Conservation (phyloP, 2,888 invertebrate species). For the Cancer borealis region DNA sequence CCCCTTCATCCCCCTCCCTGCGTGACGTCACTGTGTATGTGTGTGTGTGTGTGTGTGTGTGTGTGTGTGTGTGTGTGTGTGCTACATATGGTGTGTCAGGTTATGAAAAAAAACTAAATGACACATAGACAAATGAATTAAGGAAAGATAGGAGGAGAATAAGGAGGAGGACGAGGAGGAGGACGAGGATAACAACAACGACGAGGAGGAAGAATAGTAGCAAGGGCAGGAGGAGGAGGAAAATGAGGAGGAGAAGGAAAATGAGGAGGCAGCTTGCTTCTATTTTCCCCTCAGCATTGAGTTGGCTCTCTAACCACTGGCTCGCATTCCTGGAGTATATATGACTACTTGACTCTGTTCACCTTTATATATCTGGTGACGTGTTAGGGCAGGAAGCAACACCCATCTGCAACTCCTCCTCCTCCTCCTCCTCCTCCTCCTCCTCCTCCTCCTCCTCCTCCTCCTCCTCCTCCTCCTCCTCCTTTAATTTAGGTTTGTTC, state of each 20-base stretch:
- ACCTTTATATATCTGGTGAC: not conserved
- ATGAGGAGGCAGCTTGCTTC: not conserved
- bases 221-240: not conserved
- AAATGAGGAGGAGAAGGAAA: not conserved
- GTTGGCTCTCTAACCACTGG: not conserved
- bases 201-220: not conserved
- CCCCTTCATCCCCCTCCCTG: not conserved
- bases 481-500: not conserved
- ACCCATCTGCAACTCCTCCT: not conserved
- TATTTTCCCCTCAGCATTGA: not conserved
- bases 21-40: conserved; percentile 38
- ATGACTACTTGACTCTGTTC: not conserved
- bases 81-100: not conserved
- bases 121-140: not conserved
- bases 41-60: conserved; percentile 44
- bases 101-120: not conserved
- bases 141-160: not conserved
- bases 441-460: not conserved
- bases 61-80: conserved; percentile 42
- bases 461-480: not conserved
- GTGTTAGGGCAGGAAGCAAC: not conserved
- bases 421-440: not conserved
- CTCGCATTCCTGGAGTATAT: not conserved
- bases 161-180: not conserved
- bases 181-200: not conserved